phyloP scores from a whole-genome alignment of 2,888 invertebrate species.

The Sarcophaga caerulescens region DNA sequence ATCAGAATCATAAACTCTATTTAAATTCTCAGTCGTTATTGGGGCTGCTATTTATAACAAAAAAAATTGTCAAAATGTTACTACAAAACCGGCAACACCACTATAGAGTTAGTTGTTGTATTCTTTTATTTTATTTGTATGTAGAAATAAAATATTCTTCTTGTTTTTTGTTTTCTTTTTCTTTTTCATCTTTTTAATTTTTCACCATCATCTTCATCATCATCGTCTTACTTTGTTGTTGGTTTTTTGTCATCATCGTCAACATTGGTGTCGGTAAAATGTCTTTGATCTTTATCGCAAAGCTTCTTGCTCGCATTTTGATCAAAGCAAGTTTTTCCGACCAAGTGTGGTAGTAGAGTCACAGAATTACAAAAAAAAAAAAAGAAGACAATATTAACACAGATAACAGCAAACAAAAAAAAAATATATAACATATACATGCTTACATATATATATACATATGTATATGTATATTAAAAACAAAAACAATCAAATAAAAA shows the following conservation, averaged over 20 bases:
- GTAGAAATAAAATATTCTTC: not conserved
- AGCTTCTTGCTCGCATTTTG: conserved; percentile 82
- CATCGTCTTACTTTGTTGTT: conserved; percentile 3
- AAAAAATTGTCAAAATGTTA: too few species aligned
- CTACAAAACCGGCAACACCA: too few species aligned
- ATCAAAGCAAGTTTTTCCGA: conserved; percentile 82
- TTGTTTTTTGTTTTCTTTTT: not conserved
- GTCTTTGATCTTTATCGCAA: conserved; percentile 81
- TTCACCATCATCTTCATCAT: conserved; percentile 52
- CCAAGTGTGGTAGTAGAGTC: conserved; percentile 74
- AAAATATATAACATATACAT: not conserved
- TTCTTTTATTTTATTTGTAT: not conserved
- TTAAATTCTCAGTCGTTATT: too few species aligned
- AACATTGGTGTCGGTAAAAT: conserved; percentile 76
- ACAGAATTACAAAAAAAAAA: conserved; percentile 70
- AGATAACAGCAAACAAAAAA: conserved; percentile 64
- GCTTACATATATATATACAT: not conserved
- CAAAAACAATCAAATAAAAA: not conserved
- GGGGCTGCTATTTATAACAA: too few species aligned
- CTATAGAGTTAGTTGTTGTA: not conserved
- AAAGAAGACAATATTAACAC: conserved; percentile 61
- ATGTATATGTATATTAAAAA: not conserved
- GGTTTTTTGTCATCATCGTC: conserved; percentile 38
- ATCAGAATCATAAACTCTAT: too few species aligned
- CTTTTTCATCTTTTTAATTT: conserved; percentile 34